Evolutionary conservation across 2,888 invertebrate genomes (phyloP), one percentile per base, ranked within the genome.

Genomic region (Dione vanillae): DNA sequence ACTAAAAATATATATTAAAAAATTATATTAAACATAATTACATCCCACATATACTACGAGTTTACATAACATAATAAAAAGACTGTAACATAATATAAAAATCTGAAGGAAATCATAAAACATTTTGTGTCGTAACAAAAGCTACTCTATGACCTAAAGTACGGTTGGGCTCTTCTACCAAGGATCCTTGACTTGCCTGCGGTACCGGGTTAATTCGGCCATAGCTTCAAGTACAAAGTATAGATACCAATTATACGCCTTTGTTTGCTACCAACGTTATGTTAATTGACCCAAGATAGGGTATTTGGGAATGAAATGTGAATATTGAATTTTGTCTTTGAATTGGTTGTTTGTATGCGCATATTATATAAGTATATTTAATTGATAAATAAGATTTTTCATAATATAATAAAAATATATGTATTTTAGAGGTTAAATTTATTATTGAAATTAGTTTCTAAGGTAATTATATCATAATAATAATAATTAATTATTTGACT

Each of bases 121-220:
- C 19, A 49, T 54, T 45, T 6, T 54, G 35, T 54, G n/a, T 54
- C 20, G n/a, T 12, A 54, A 65, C 65, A 35, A 54, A 41, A 47
- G 64, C 37, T 76, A 73, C 67, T 74, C 77, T 77, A 52, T 71
- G 66, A 20, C 45, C 16, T 69, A 67, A 74, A 76, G 76, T 73
- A 72, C 73, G 74, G 72, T 66, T 69, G n/a, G 70, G 76, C 77
- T 75, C 79, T 78, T 73, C 73, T 70, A 74, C 71, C 65, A 67
- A 79, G 78, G 79, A 72, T 74, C 74, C 79, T 79, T 74, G 75
- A 73, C 70, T 73, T 65, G 75, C 71, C 75, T 75, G 77, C 75
- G 78, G 77, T 77, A 75, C 65, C 73, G 71, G 77, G 77, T 79
- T 79, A 79, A 78, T 79, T 78, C 78, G 73, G 76, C 77, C 69